Conservation (phyloP, 1,140 invertebrate genomes). For the Bemisia tabaci region DNA sequence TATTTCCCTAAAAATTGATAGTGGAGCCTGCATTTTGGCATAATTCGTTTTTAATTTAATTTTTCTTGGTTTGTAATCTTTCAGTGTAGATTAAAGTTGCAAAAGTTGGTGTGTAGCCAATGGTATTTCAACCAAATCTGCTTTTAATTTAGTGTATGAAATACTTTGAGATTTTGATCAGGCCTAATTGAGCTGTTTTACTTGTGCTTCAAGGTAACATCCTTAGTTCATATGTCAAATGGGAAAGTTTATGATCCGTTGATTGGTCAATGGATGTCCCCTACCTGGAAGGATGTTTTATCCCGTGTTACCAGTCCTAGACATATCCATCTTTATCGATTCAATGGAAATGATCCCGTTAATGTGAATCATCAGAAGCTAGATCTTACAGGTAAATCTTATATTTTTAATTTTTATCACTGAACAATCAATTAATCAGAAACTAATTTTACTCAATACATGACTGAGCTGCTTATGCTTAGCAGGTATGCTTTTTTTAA, state of each 20-base stretch:
- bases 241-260: conserved; percentile 87
- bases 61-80: too few relatives aligned
- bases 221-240: conserved; percentile 79
- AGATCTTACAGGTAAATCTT: conserved; percentile 52
- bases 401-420: not conserved
- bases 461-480: too few relatives aligned
- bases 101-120: too few relatives aligned
- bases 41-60: too few relatives aligned
- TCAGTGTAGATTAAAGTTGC: too few relatives aligned
- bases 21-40: too few relatives aligned
- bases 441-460: not conserved
- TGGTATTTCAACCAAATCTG: too few relatives aligned
- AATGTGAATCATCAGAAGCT: conserved; percentile 58
- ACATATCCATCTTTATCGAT: conserved; percentile 71
- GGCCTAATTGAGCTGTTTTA: too few relatives aligned
- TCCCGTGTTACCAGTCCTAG: conserved; percentile 62
- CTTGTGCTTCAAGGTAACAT: conserved; percentile 47
- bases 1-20: too few relatives aligned
- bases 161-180: too few relatives aligned
- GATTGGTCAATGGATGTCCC: conserved; percentile 89
- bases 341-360: conserved; percentile 87
- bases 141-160: not conserved
- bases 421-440: not conserved
- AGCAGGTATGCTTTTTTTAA: too few relatives aligned
- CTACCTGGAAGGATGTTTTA: conserved; percentile 72